Evolutionary conservation across 2,113 vertebrate genomes (phyloP).

Genomic region (Cyrtonyx montezumae): DNA sequence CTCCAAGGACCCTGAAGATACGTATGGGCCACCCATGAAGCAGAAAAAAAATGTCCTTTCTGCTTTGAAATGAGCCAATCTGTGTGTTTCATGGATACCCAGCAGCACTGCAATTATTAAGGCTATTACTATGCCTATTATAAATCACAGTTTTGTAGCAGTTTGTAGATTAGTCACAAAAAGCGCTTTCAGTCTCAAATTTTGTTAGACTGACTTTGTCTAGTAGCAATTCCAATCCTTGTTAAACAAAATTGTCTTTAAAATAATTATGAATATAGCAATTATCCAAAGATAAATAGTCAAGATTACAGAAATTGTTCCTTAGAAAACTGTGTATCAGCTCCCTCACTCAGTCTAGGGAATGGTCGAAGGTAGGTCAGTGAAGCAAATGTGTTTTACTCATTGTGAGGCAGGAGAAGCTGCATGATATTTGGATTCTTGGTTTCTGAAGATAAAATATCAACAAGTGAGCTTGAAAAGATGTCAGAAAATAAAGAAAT

Average conservation of each 20-base stretch:
- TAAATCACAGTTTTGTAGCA: slow-evolving; percentile 52
- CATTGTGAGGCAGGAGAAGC: not conserved
- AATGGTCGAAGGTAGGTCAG: not conserved
- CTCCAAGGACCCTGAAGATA: slow-evolving; percentile 20
- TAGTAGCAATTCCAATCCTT: not conserved
- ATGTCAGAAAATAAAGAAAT: not conserved
- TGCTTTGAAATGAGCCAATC: slow-evolving; percentile 30
- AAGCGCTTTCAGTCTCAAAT: slow-evolving; percentile 19
- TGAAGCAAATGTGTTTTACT: not conserved
- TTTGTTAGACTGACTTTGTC: not conserved
- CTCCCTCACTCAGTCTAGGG: not conserved
- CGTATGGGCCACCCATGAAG: slow-evolving; percentile 28
- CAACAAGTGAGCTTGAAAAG: not conserved
- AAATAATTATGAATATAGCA: slow-evolving; percentile 17
- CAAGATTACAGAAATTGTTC: not conserved
- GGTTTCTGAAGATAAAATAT: not conserved
- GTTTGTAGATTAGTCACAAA: slow-evolving; percentile 40
- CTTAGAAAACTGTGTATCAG: not conserved
- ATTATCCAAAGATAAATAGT: slow-evolving; percentile 10
- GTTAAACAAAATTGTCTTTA: not conserved
- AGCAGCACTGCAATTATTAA: slow-evolving; percentile 49
- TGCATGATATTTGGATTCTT: not conserved
- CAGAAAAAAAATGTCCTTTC: not conserved
- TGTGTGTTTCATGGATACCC: not conserved
- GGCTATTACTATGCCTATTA: slow-evolving; percentile 52